These are phyloP conservation scores for Martes martes DNA, from an alignment of 2,113 vertebrate genomes.

Conservation along the genomic window DNA sequence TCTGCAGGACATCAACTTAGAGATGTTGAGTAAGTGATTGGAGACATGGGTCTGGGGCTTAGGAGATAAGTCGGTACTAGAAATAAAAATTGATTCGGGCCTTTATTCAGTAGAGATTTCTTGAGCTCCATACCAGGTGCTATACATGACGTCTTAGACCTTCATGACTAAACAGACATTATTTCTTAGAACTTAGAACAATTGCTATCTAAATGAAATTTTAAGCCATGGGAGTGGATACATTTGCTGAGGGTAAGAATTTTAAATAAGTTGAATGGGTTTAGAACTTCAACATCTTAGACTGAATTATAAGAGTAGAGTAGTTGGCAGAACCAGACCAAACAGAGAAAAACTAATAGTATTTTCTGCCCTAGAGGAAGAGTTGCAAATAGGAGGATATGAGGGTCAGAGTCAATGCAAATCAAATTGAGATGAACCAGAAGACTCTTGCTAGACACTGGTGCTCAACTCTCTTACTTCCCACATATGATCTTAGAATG, in stretches of 20 bases:
- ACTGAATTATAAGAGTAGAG: not conserved
- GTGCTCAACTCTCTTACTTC: not conserved
- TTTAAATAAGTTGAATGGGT: not conserved
- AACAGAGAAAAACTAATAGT: not conserved
- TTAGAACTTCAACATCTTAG: not conserved
- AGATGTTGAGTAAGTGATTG: not conserved
- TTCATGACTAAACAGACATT: not conserved
- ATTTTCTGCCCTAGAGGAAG: not conserved
- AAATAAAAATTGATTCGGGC: not conserved
- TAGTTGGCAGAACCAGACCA: not conserved
- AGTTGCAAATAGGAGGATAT: not conserved
- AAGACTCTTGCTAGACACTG: not conserved
- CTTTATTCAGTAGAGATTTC: not conserved
- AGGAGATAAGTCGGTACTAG: not conserved
- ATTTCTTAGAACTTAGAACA: not conserved
- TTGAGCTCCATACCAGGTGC: not conserved
- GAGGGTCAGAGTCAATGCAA: not conserved
- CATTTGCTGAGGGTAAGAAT: not conserved
- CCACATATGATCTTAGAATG: not conserved
- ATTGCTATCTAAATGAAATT: not conserved
- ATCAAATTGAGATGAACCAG: not conserved
- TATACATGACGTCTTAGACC: not conserved
- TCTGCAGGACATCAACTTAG: not conserved
- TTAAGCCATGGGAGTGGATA: not conserved
- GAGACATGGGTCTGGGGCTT: not conserved